Percentiles rank a stretch among this genome's conserved stretches.
These are phyloP conservation scores for Meta bourneti DNA, from an alignment of 2,888 invertebrate species.

Conservation along the genomic window DNA sequence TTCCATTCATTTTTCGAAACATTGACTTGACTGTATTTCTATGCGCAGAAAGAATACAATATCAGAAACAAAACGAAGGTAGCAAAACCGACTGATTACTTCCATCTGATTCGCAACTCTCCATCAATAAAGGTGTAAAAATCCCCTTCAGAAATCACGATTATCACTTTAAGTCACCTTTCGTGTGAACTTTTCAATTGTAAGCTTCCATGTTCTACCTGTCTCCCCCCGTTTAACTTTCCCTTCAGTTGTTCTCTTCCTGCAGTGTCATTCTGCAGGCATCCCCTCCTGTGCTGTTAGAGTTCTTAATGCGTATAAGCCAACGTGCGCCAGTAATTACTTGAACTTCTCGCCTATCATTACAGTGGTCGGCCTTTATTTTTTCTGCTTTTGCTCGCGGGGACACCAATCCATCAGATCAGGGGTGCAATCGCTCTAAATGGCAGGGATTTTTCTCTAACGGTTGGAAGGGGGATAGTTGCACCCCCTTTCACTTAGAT, in stretches of 20 bases:
- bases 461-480: neutral
- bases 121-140: constrained; percentile 41
- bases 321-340: constrained; percentile 66
- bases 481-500: neutral
- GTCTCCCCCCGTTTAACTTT: neutral
- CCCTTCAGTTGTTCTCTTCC: neutral
- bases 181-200: constrained; percentile 63
- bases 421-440: constrained; percentile 70
- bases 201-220: constrained; percentile 27
- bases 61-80: neutral
- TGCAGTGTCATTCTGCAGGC: constrained; percentile 38
- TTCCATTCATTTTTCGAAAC: neutral
- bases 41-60: neutral
- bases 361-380: constrained; percentile 13
- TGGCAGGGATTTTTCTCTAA: constrained; percentile 49
- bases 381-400: constrained; percentile 29
- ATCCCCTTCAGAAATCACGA: constrained; percentile 48
- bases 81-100: neutral
- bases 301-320: constrained; percentile 40
- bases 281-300: constrained; percentile 1
- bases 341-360: constrained; percentile 52
- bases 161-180: constrained; percentile 62
- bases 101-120: neutral
- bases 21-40: neutral
- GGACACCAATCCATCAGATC: constrained; percentile 72